Evolutionary conservation across 2,113 vertebrate genomes (phyloP).

Genomic region (Australoheros scitulus): DNA sequence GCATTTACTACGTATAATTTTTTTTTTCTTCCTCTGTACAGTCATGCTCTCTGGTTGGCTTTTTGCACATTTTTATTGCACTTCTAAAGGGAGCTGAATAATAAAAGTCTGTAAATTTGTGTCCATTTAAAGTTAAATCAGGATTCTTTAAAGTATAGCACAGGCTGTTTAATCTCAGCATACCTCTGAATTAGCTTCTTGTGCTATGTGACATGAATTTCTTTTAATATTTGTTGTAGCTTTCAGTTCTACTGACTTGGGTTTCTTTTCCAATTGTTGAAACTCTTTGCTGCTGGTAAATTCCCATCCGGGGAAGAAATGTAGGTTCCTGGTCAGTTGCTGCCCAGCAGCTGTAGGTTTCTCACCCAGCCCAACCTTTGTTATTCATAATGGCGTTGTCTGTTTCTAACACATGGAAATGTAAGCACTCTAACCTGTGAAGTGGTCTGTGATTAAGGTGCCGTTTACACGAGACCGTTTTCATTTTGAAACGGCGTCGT

Average conservation of each 20-base stretch:
- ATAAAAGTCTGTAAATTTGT: background rate
- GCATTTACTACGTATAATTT: too few species aligned
- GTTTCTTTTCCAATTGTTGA: background rate
- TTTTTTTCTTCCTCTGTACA: too few species aligned
- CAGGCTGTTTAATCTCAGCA: background rate
- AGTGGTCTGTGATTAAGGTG: background rate
- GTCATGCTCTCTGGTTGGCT: background rate
- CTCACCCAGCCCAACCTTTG: background rate
- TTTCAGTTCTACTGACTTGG: background rate
- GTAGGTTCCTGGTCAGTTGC: background rate
- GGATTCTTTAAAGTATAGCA: background rate
- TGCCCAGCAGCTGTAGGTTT: background rate
- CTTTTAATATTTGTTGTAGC: background rate
- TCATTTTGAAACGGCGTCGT: too few species aligned
- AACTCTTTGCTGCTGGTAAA: background rate
- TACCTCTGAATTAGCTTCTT: background rate
- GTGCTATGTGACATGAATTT: background rate
- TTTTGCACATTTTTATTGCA: background rate
- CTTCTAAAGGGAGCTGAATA: background rate
- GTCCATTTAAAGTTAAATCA: background rate
- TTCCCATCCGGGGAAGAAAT: background rate
- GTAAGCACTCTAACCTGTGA: background rate
- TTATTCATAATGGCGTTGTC: accelerated
- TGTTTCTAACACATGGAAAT: background rate
- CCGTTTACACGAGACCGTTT: too few species aligned